These are phyloP conservation scores for Dryas iulia DNA, from an alignment of 1,140 invertebrate species.

Conservation along the genomic window DNA sequence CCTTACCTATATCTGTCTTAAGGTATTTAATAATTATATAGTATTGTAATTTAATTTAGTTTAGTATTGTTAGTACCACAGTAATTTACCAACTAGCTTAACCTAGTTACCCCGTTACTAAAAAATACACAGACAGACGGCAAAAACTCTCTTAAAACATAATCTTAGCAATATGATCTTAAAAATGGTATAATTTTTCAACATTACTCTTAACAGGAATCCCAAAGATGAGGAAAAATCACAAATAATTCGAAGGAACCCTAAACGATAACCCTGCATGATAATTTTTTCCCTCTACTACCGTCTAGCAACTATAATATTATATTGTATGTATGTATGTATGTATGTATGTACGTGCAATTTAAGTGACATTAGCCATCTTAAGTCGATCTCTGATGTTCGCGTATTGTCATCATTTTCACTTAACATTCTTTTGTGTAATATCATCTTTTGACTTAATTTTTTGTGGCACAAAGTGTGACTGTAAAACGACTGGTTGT, in stretches of 20 bases:
- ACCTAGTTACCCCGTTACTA: too few relatives aligned
- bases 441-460: background rate
- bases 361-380: constrained; percentile 14
- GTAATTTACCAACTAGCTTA: too few relatives aligned
- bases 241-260: background rate
- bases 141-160: too few relatives aligned
- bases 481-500: too few relatives aligned
- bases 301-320: background rate
- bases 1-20: too few relatives aligned
- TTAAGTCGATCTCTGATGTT: background rate
- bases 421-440: constrained; percentile 2
- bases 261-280: background rate
- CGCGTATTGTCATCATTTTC: constrained; percentile 1
- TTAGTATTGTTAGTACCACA: too few relatives aligned
- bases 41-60: too few relatives aligned
- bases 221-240: background rate
- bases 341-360: constrained; percentile 9
- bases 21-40: too few relatives aligned
- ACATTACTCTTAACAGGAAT: background rate
- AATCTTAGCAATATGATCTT: too few relatives aligned
- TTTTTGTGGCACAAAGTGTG: too few relatives aligned
- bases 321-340: too few relatives aligned
- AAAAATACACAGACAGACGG: too few relatives aligned
- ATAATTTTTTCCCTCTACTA: constrained; percentile 2
- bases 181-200: background rate